Evolutionary conservation across 2,888 invertebrate genomes (phyloP).

Genomic region (Limenitis camilla): DNA sequence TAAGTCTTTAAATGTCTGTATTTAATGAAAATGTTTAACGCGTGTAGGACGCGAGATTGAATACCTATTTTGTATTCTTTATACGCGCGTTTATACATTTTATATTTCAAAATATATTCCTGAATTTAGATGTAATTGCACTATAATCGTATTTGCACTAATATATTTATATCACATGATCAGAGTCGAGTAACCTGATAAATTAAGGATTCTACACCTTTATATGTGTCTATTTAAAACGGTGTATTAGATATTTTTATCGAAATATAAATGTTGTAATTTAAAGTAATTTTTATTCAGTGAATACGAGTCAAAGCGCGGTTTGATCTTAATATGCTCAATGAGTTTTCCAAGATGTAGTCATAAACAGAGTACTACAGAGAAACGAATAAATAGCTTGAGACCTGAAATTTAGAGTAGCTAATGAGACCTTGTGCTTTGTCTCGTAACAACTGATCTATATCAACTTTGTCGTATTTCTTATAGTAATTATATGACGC

Average conservation of each 20-base stretch:
- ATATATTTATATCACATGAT: slow-evolving; percentile 25
- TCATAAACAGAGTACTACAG: not conserved
- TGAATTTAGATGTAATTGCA: slow-evolving; percentile 13
- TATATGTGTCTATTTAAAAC: slow-evolving; percentile 21
- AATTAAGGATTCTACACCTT: slow-evolving; percentile 37
- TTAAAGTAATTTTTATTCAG: slow-evolving; percentile 1
- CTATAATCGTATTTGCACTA: slow-evolving; percentile 24
- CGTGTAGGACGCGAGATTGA: slow-evolving; percentile 64
- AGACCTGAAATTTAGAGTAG: not conserved
- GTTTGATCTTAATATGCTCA: slow-evolving; percentile 1
- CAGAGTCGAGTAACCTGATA: slow-evolving; percentile 65
- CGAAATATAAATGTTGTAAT: slow-evolving; percentile 22
- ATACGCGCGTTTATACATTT: slow-evolving; percentile 51
- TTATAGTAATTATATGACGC: slow-evolving; percentile 43
- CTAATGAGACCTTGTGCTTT: slow-evolving; percentile 1
- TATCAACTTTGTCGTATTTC: not conserved
- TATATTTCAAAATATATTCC: slow-evolving; percentile 24
- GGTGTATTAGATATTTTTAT: slow-evolving; percentile 16
- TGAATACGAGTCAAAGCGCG: slow-evolving; percentile 7
- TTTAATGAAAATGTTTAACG: slow-evolving; percentile 38
- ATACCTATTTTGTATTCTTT: slow-evolving; percentile 47
- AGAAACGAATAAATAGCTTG: not conserved
- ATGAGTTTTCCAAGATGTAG: not conserved
- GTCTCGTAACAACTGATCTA: slow-evolving; percentile 2
- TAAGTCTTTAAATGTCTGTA: slow-evolving; percentile 9